Conservation (phyloP, 2,888 invertebrate species). For the Neria commutata region DNA sequence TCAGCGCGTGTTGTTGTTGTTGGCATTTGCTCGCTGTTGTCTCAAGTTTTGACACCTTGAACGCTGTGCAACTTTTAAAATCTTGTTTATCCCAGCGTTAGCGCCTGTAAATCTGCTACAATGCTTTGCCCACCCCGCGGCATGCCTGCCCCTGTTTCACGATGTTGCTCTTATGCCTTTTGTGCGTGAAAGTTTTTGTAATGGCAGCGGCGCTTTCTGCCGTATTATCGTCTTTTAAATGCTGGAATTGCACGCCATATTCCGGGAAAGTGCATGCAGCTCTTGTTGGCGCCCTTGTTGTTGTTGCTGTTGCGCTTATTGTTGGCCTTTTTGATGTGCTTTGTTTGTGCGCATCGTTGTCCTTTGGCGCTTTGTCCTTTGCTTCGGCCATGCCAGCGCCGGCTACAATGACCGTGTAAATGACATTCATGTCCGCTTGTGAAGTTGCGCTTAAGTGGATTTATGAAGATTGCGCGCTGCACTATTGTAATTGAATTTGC, state of each 20-base stretch:
- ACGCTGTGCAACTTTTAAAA: slow-evolving; percentile 23
- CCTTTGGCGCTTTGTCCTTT: too few relatives aligned
- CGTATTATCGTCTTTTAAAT: slow-evolving; percentile 36
- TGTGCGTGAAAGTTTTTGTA: slow-evolving; percentile 37
- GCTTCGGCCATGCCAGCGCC: too few relatives aligned
- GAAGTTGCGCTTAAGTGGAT: slow-evolving; percentile 40
- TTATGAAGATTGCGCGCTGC: slow-evolving; percentile 41
- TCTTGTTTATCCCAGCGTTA: slow-evolving; percentile 31
- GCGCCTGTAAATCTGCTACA: slow-evolving; percentile 28
- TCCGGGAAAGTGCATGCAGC: slow-evolving; percentile 5
- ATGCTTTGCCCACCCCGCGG: slow-evolving; percentile 15
- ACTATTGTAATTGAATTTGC: slow-evolving; percentile 39
- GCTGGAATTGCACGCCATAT: slow-evolving; percentile 28
- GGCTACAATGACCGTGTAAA: slow-evolving; percentile 25
- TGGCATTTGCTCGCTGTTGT: background rate
- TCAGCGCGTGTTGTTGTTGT: background rate
- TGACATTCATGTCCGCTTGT: slow-evolving; percentile 38
- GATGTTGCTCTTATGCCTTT: slow-evolving; percentile 19
- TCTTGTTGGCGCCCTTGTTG: slow-evolving; percentile 14
- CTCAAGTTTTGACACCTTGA: background rate
- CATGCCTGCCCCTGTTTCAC: slow-evolving; percentile 6
- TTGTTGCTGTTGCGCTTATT: slow-evolving; percentile 9
- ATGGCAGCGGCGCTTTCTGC: slow-evolving; percentile 20
- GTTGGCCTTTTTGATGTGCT: slow-evolving; percentile 14
- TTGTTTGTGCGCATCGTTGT: background rate